These are phyloP conservation scores for Pelodiscus sinensis DNA, from an alignment of 2,113 vertebrate genomes.

Conservation along the genomic window DNA sequence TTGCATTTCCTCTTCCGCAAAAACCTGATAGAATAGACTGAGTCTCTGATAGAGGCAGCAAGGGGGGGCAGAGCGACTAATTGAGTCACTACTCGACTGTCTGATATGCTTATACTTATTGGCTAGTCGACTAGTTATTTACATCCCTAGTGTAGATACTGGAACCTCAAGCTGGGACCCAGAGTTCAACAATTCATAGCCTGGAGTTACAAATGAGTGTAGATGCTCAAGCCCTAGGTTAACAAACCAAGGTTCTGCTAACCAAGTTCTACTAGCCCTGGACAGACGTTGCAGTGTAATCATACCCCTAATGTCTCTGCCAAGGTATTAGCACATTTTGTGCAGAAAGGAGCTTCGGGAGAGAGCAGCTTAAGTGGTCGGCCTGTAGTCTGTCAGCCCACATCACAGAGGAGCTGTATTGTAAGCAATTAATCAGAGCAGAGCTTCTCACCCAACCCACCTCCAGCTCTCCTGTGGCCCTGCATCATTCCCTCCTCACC, in stretches of 20 bases:
- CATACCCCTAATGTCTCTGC: neutral
- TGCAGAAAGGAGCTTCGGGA: accelerated
- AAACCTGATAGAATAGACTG: too few species aligned
- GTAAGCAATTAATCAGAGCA: neutral
- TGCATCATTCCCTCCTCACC: neutral
- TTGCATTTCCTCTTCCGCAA: too few species aligned
- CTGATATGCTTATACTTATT: too few species aligned
- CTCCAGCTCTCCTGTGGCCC: accelerated
- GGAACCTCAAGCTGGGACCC: neutral
- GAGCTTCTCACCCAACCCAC: neutral
- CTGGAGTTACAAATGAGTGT: neutral
- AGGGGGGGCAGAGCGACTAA: too few species aligned
- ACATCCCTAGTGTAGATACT: neutral
- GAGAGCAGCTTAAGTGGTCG: neutral
- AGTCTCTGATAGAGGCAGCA: too few species aligned
- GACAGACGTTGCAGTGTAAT: neutral
- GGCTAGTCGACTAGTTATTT: too few species aligned
- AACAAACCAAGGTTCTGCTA: neutral
- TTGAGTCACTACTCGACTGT: too few species aligned
- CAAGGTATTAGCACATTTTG: neutral
- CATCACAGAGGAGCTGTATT: neutral
- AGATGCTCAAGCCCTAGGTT: neutral
- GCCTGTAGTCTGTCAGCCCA: neutral
- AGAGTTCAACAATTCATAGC: neutral
- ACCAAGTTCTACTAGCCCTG: neutral